These are phyloP conservation scores for Burhinus oedicnemus DNA, from an alignment of 2,113 vertebrate genomes.

Conservation along the genomic window DNA sequence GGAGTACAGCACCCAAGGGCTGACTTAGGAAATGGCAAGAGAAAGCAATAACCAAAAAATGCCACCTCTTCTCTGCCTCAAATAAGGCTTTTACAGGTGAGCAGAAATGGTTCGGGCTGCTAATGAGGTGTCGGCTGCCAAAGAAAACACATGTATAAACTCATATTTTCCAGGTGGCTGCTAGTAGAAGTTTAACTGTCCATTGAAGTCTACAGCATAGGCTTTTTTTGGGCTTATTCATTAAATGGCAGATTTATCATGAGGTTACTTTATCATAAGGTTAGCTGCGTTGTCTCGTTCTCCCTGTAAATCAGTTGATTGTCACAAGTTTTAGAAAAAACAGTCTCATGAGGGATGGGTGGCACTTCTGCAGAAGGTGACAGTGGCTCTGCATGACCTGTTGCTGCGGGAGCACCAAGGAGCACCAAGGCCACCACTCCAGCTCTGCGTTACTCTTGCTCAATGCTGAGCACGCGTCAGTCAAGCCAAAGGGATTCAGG, in stretches of 20 bases:
- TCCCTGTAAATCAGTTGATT: not conserved
- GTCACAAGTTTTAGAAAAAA: not conserved
- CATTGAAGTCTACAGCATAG: not conserved
- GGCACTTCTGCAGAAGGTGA: not conserved
- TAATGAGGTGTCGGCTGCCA: slow-evolving; percentile 37
- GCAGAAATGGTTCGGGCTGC: slow-evolving; percentile 4
- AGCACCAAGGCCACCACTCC: not conserved
- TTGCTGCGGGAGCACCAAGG: not conserved
- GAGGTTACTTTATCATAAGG: not conserved
- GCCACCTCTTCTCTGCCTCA: slow-evolving; percentile 48
- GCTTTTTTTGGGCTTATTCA: not conserved
- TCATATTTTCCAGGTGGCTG: slow-evolving; percentile 45
- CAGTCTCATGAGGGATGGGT: not conserved
- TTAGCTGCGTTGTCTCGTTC: not conserved
- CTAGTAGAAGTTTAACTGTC: not conserved
- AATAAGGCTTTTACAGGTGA: slow-evolving; percentile 71
- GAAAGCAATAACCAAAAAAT: slow-evolving; percentile 32
- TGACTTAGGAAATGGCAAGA: not conserved
- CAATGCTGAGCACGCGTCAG: not conserved
- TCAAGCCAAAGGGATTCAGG: not conserved
- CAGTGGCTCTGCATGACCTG: no score
- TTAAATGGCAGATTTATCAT: not conserved
- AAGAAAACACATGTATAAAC: slow-evolving; percentile 31
- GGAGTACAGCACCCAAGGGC: not conserved
- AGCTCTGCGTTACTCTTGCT: not conserved